Evolutionary conservation across 2,113 vertebrate genomes (phyloP), one percentile per base, ranked within the genome.

Genomic region (Daboia siamensis): DNA sequence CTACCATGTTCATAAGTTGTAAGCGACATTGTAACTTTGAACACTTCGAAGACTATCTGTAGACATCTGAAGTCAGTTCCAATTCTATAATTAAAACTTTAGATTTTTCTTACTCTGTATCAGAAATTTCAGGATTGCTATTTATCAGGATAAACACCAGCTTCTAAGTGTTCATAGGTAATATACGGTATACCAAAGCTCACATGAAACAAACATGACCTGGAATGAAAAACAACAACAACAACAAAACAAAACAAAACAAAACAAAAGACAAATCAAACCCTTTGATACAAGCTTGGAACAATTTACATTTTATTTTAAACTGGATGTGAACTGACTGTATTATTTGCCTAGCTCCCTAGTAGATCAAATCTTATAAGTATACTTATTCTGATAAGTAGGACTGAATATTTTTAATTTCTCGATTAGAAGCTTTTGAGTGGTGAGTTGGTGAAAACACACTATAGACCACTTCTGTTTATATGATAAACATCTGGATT

Each of bases 331-430:
- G 54, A 92, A 57, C 3, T 87, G 23, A 6, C 91, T 88, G 5
- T 0, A 0, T 90, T 51, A 54, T 48, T 92, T 88, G 46, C 51
- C 23, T 55, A 93, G 13, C 44, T 89, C 64, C 3, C 80, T 12
- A 91, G 91, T 46, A 69, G 0, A 0, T 51, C 80, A 17, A 10
- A 12, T 0, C 44, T 90, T 48, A 56, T 91, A 88, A 90, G 90
- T 4, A 88, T 87, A 52, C 69, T 51, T 51, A 51, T 51, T 51
- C 8, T 80, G 26, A 85, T 86, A 95, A 93, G 91, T 5, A 64
- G 88, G 61, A 93, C 89, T 33, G 0, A 54, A 74, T 56, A n/a
- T 80, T 61, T 87, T 64, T 94, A 23, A 69, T 91, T 94, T 94
- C n/a, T 64, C 51, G 1, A 74, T 26, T 59, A 89, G 74, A 5